A percentile compares a stretch with the other conserved stretches of the same genome.
phyloP scores from a whole-genome alignment of 2,113 vertebrate species.

The Telmatochromis brichardi region DNA sequence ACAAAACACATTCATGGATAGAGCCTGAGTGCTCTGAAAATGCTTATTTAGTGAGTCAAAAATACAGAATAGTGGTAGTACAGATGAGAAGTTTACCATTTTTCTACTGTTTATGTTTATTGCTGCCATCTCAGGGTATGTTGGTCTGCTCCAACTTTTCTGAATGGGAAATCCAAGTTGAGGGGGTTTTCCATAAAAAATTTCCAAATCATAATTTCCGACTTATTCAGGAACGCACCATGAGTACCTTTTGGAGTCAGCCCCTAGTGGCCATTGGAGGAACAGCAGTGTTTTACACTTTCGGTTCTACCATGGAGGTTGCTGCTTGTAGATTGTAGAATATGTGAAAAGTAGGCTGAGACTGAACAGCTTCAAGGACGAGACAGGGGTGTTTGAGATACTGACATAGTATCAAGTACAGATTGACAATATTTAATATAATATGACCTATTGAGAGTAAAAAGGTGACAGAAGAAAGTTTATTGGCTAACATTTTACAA shows the following conservation, averaged over 20 bases:
- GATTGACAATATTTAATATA: not conserved
- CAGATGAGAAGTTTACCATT: not conserved
- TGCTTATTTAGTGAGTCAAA: not conserved
- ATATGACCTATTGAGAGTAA: not conserved
- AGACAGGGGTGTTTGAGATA: not conserved
- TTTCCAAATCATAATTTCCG: rapidly evolving
- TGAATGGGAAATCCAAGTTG: not conserved
- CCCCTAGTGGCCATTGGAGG: not conserved
- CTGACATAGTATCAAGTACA: not conserved
- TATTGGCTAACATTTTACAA: not conserved
- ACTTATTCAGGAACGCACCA: rapidly evolving
- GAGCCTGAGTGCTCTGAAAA: not conserved
- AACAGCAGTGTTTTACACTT: not conserved
- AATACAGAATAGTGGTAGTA: not conserved
- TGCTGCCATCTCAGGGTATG: not conserved
- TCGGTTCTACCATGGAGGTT: not conserved
- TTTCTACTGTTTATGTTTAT: not conserved
- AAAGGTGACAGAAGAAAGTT: not conserved
- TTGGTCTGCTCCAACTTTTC: not conserved
- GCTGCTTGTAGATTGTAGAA: not conserved
- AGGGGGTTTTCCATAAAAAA: not conserved
- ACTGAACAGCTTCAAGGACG: not conserved
- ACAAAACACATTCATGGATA: not conserved
- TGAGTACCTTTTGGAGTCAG: not conserved
- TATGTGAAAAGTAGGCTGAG: not conserved